Evolutionary conservation across 2,888 invertebrate species (phyloP).

Genomic region (Synergus gifuensis): DNA sequence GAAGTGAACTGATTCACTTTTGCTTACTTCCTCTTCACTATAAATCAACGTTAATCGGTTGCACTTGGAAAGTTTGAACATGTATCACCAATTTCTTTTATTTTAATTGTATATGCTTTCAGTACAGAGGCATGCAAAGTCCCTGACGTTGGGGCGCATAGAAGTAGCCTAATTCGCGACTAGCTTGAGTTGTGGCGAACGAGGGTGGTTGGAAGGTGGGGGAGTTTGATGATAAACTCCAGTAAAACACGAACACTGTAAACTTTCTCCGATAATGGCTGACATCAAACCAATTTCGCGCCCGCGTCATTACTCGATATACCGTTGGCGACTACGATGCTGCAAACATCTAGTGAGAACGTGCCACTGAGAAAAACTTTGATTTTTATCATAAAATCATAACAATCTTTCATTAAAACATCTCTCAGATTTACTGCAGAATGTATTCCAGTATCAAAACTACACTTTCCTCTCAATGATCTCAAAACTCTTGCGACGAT

Average conservation of each 20-base stretch:
- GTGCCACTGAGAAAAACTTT: not conserved
- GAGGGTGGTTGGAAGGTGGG: conserved; percentile 51
- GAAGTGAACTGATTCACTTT: not conserved
- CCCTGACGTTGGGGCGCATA: conserved; percentile 44
- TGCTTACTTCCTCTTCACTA: not conserved
- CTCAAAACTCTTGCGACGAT: not conserved
- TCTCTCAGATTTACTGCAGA: not conserved
- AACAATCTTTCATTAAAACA: not conserved
- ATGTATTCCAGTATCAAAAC: conserved; percentile 3
- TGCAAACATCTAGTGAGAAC: not conserved
- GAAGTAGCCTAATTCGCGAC: conserved; percentile 53
- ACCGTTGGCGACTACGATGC: conserved; percentile 47
- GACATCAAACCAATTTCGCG: conserved; percentile 69
- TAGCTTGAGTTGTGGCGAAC: conserved; percentile 49
- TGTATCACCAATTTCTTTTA: conserved; percentile 23
- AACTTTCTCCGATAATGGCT: conserved; percentile 73
- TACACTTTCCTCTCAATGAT: not conserved
- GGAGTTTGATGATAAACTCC: conserved; percentile 68
- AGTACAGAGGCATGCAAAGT: conserved; percentile 39
- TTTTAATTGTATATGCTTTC: conserved; percentile 34
- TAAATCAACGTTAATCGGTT: not conserved
- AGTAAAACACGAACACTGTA: conserved; percentile 68
- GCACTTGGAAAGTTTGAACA: conserved; percentile 22
- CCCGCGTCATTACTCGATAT: conserved; percentile 61
- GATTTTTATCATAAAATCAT: not conserved